A percentile compares a stretch with the other conserved stretches of the same genome.
Conservation (phyloP, 2,888 invertebrate genomes). For the Mythimna impura region DNA sequence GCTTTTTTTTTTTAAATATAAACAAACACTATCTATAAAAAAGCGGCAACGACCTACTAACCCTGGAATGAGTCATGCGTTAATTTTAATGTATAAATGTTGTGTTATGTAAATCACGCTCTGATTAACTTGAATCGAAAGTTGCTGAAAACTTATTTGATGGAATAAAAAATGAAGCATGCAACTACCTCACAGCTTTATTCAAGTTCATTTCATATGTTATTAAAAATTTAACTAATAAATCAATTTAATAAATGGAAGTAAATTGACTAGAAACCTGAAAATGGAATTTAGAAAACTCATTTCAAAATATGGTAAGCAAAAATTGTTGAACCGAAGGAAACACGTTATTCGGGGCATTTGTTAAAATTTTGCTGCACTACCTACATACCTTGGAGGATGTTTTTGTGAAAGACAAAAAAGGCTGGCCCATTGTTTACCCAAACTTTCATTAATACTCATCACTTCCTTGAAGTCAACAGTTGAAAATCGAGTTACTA, state of each 20-base stretch:
- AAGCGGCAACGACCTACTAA: conserved; percentile 57
- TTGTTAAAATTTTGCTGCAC: conserved; percentile 12
- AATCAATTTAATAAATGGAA: conserved; percentile 17
- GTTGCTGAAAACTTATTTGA: no score
- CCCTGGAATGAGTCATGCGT: conserved; percentile 61
- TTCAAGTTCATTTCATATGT: not conserved
- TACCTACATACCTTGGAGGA: not conserved
- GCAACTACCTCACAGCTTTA: not conserved
- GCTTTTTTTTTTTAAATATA: conserved; percentile 3
- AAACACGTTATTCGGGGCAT: conserved; percentile 23
- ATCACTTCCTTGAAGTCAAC: not conserved
- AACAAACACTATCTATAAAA: conserved; percentile 52
- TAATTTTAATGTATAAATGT: conserved; percentile 56
- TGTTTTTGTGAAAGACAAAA: not conserved
- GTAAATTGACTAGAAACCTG: conserved; percentile 32
- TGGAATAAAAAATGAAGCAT: conserved; percentile 25
- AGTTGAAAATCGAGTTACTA: not conserved
- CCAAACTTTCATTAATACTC: not conserved
- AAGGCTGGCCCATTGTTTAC: not conserved
- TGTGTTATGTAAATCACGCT: conserved; percentile 73
- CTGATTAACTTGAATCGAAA: conserved; percentile 45
- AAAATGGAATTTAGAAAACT: conserved; percentile 32
- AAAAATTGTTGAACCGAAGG: conserved; percentile 42
- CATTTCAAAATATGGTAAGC: conserved; percentile 33
- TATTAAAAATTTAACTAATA: conserved; percentile 11